phyloP scores from a whole-genome alignment of 2,888 invertebrate species.

The Pterobdella sp. region DNA sequence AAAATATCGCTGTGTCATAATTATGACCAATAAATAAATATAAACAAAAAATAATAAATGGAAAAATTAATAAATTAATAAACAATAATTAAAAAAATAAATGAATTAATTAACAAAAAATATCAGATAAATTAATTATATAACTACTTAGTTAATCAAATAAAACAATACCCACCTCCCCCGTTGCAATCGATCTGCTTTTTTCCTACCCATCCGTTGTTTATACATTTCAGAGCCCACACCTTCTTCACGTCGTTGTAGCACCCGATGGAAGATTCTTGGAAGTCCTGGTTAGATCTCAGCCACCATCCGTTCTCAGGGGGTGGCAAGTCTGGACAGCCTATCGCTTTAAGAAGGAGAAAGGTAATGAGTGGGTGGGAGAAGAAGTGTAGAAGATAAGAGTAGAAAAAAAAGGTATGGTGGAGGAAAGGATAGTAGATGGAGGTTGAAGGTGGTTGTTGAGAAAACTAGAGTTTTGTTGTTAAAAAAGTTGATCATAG shows the following conservation, averaged over 20 bases:
- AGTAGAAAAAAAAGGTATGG: too few relatives aligned
- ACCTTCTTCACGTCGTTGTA: slow-evolving; percentile 17
- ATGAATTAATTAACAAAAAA: too few relatives aligned
- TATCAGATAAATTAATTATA: too few relatives aligned
- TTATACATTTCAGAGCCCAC: slow-evolving; percentile 15
- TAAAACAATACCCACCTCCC: slow-evolving; percentile 15
- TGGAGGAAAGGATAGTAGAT: too few relatives aligned
- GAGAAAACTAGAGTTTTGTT: too few relatives aligned
- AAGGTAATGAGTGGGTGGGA: neutral
- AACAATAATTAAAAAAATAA: too few relatives aligned
- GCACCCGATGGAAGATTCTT: slow-evolving; percentile 16
- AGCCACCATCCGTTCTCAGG: slow-evolving; percentile 18
- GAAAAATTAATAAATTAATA: too few relatives aligned
- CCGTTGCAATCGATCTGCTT: neutral
- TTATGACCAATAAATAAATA: too few relatives aligned
- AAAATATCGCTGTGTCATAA: too few relatives aligned
- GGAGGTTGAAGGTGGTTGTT: neutral
- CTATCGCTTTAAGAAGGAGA: slow-evolving; percentile 11
- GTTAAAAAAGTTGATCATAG: neutral
- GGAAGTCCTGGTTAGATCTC: slow-evolving; percentile 16
- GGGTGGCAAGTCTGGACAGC: slow-evolving; percentile 1
- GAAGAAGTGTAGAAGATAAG: neutral
- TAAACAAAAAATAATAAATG: too few relatives aligned
- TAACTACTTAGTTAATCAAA: too few relatives aligned
- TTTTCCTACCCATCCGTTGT: slow-evolving; percentile 11